Percentiles rank a stretch among this genome's conserved stretches.
Conservation (phyloP, 2,797 vertebrate genomes). For the Rhinophrynus dorsalis region DNA sequence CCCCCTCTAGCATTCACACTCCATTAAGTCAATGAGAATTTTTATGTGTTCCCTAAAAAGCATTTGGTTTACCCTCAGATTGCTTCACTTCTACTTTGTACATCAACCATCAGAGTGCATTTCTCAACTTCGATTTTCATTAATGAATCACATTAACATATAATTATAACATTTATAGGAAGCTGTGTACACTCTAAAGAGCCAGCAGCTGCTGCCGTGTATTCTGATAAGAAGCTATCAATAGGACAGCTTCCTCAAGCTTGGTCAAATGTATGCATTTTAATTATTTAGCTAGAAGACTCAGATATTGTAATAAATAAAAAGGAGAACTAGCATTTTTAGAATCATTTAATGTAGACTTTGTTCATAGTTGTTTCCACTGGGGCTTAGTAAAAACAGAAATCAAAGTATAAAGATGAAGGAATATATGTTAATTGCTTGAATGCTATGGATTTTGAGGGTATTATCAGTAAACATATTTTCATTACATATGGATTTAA, state of each 20-base stretch:
- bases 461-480: constrained; percentile 16
- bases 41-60: too few species aligned
- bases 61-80: too few species aligned
- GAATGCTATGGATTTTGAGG: neutral
- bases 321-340: neutral
- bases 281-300: neutral
- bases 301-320: neutral
- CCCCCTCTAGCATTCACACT: too few species aligned
- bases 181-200: neutral
- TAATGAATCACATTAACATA: too few species aligned
- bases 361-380: neutral
- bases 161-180: too few species aligned
- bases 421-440: constrained; percentile 28
- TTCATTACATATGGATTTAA: constrained; percentile 23
- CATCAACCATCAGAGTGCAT: too few species aligned
- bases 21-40: too few species aligned
- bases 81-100: too few species aligned
- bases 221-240: neutral
- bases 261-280: neutral
- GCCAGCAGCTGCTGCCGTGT: neutral
- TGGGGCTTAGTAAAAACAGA: neutral
- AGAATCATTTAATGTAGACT: neutral
- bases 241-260: neutral
- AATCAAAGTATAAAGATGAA: constrained; percentile 10
- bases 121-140: too few species aligned